Percentiles rank a stretch among this genome's conserved stretches.
Conservation (phyloP, 1,140 invertebrate species). For the Cryptotermes secundus region DNA sequence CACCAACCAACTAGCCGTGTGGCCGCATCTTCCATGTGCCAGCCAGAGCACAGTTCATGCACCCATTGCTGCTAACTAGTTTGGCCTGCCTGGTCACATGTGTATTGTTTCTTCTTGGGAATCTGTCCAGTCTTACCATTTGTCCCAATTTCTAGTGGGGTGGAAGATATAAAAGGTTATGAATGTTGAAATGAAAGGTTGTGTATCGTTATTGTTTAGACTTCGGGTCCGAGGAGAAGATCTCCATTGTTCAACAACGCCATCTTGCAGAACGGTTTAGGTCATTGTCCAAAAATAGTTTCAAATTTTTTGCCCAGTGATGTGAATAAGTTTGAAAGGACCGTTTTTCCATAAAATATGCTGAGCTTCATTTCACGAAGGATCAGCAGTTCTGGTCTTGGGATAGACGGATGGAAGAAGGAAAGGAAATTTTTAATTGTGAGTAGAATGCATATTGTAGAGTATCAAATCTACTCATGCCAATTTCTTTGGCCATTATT, state of each 20-base stretch:
- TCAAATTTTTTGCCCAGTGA: background rate
- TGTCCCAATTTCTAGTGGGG: background rate
- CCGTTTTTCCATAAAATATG: background rate
- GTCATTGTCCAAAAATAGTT: background rate
- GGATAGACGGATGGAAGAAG: background rate
- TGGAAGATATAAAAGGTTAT: slow-evolving; percentile 13
- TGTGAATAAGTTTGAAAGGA: background rate
- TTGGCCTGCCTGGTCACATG: slow-evolving; percentile 10
- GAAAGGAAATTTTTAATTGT: background rate
- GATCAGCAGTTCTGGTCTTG: background rate
- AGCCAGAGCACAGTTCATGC: background rate
- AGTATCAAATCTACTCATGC: background rate
- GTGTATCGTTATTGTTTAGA: background rate
- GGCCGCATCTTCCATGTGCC: background rate
- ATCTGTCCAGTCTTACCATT: background rate
- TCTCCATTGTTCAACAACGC: background rate
- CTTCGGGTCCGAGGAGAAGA: background rate
- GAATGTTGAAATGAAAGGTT: background rate
- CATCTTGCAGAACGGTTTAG: background rate
- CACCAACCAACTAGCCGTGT: background rate
- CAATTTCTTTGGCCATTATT: background rate
- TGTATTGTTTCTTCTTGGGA: slow-evolving; percentile 16
- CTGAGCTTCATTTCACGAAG: background rate
- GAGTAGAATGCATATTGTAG: background rate
- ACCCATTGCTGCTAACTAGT: background rate